These are phyloP conservation scores for Pimephales promelas DNA, from an alignment of 2,113 vertebrate genomes.

Conservation along the genomic window DNA sequence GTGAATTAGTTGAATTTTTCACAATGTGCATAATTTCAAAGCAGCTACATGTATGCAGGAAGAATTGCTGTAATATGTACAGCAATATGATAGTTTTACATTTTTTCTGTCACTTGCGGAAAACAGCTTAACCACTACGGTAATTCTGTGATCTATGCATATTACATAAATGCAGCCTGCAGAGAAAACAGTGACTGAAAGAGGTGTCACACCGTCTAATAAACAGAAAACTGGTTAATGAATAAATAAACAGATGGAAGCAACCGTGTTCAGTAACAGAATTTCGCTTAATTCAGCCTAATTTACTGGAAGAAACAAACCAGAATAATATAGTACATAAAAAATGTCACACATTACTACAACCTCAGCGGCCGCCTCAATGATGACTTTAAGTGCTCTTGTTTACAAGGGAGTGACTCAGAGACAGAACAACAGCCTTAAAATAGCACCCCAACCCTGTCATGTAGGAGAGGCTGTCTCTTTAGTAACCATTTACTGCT, in stretches of 20 bases:
- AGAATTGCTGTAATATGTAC: background rate
- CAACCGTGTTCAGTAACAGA: slow-evolving; percentile 16
- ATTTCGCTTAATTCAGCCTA: background rate
- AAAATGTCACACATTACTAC: background rate
- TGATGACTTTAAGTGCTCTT: slow-evolving; percentile 5
- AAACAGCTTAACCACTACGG: background rate
- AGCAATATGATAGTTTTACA: background rate
- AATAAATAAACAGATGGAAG: slow-evolving; percentile 38
- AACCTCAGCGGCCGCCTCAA: background rate
- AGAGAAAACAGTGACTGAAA: slow-evolving; percentile 7
- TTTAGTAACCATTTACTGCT: slow-evolving; percentile 36
- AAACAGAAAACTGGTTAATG: slow-evolving; percentile 22
- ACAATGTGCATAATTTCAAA: background rate
- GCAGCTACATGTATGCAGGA: no score
- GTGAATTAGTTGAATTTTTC: background rate
- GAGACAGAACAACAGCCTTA: slow-evolving; percentile 11
- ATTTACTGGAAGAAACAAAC: slow-evolving; percentile 6
- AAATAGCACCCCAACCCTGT: slow-evolving; percentile 31
- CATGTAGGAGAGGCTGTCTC: slow-evolving; percentile 47
- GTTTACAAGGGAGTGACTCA: slow-evolving; percentile 25
- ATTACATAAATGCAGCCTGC: slow-evolving; percentile 29
- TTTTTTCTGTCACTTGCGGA: background rate
- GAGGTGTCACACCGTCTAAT: background rate
- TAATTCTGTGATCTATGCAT: slow-evolving; percentile 25
- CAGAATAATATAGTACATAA: background rate